Evolutionary conservation across 2,113 vertebrate genomes (phyloP), one percentile per base, ranked within the genome.

Genomic region (Otolemur garnettii): DNA sequence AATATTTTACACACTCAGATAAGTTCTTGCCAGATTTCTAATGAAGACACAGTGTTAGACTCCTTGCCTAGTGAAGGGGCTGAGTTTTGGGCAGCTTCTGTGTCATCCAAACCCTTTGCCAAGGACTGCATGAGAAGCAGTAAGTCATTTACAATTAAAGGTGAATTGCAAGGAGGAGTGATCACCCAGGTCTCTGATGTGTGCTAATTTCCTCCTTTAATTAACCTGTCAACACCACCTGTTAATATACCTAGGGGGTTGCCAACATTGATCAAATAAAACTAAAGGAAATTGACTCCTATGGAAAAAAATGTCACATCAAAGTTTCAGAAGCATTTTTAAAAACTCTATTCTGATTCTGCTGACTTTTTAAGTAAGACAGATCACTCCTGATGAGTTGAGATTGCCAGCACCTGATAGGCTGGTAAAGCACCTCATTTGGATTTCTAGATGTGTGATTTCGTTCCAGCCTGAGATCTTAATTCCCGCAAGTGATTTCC

Each of bases 201-300:
- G 66, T 1, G 3, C 53, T 96, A 69, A 94, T 97, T 96, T 94
- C 90, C 68, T 75, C 71, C 84, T 95, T 9, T 92, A 96, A 95
- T 96, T 96, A 96, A 97, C 93, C 93, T 92, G 87, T 91, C 95
- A 89, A 42, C 86, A 91, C 87, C 69, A 86, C 75, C 80, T 93
- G 94, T 75, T 96, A 93, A 87, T 85, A 81, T 93, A 95, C 83
- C 19, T 30, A 55, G 60, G 74, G 5, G 21, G 62, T 28, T 95
- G 94, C 96, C 93, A 96, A 93, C 55, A 35, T 4, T 24, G 94
- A 96, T 97, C 92, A 92, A 94, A 62, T 60, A 50, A 87, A 95
- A 87, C 30, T 14, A 17, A n/a, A 94, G 50, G 81, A 94, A 94
- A 96, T 68, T 94, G 62, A 85, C 90, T 78, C 68, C 93, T 66